Base-by-base conservation (phyloP, 2,888 invertebrate genomes). In the Eurytoma adleriae region DNA sequence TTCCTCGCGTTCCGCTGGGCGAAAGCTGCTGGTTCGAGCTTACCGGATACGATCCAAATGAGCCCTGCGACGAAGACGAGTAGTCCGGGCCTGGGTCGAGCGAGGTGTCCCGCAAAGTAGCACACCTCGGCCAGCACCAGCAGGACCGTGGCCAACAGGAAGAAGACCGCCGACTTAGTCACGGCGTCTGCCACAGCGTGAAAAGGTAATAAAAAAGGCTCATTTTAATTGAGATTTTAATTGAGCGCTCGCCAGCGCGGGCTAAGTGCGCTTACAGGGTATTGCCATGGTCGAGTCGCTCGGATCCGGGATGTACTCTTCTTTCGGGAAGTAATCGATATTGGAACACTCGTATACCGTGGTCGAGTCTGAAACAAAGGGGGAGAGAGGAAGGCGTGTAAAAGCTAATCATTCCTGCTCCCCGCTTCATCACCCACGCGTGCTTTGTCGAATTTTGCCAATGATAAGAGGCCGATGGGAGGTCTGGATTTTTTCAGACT, bases 251-350 rank as follows among this genome's bases (percentile, higher is more conserved):
- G 40, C 40, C 10, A 3, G 24, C 13, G 16, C 40, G 1, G 13
- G 14, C 18, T 14, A 66, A 27, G 62, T 27, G 66, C 89, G 94
- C 97, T 96, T 93, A 97, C 97, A 97, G 90, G 97, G 97, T 92
- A 97, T 97, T 40, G 97, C 97, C 91, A 96, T 94, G n/a, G 97
- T 96, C 12, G 97, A 97, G 90, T 97, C 97, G 87, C 95, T 95
- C 0, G 96, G 95, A 91, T 97, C 97, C 16, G 97, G 96, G 85
- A 95, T 94, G 91, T 97, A 97, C 86, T 95, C 95, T 86, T 96
- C 96, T 86, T 95, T 93, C 12, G 97, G 95, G 89, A 97, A 97
- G 91, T 97, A 97, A 88, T 97, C 96, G 85, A 97, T 97, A 91
- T 95, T 95, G 88, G 94, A 92, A 91, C 97, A 97, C 85, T 94